Base-by-base conservation (phyloP, 2,888 invertebrate species). In the Harmothoe impar region DNA sequence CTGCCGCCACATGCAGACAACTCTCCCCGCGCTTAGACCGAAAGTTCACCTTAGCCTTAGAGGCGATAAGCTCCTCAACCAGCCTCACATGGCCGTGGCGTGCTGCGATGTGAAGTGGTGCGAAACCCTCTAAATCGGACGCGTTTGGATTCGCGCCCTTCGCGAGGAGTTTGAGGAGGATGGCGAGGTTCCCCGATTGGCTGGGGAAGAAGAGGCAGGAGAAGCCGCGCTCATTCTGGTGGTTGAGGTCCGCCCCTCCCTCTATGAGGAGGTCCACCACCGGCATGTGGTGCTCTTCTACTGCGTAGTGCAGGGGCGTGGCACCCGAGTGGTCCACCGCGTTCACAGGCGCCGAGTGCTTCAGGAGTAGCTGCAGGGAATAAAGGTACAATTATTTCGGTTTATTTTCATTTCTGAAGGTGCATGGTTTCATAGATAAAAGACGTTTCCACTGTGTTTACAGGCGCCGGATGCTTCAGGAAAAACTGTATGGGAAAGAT, bases 131-230 rank as follows among this genome's bases (percentile, higher is more conserved):
- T 12, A 52, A 35, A 51, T 92, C 92, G 0, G 89, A 52, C 31
- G 89, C n/a, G 56, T 91, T 90, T 10, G 90, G 72, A 68, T 91
- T 85, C 25, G 90, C 91, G 29, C 91, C 91, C 17, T 85, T 81
- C 17, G 29, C 20, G 31, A 92, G 23, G 25, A 92, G 89, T 25
- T 35, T 33, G 0, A 86, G 86, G 86, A 86, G 86, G 56, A 86
- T 86, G 20, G 72, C 62, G 20, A 89, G 35, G 90, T 92, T 90
- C 17, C 91, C 92, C 1, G 43, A 85, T 68, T 92, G 91, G 23
- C 91, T 92, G 0, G 92, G 91, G 77, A 89, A 89, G 90, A 92
- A 92, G 43, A 92, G 89, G 51, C 81, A 54, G 0, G 91, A 77
- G n/a, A 92, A 88, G 23, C 91, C 92, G 20, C 52, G 62, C 23